phyloP scores from a whole-genome alignment of 2,113 vertebrate genomes.

The Coracopsis vasa region DNA sequence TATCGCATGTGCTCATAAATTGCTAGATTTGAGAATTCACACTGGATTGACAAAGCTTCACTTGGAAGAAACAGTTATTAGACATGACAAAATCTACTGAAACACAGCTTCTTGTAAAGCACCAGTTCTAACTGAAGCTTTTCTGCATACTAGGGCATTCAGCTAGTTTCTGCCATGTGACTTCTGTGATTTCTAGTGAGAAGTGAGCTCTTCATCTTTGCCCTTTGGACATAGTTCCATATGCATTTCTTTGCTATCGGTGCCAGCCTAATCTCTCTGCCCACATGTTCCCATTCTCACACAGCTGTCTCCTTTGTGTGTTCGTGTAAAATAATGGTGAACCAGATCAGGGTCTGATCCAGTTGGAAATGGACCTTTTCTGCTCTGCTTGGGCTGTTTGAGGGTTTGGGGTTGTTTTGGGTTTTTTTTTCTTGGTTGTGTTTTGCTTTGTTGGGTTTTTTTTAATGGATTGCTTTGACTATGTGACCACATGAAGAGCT shows the following conservation, averaged over 20 bases:
- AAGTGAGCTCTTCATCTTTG: constrained; percentile 34
- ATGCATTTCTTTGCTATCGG: background rate
- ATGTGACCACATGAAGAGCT: background rate
- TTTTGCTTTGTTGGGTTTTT: background rate
- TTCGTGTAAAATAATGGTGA: background rate
- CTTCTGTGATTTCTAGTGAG: background rate
- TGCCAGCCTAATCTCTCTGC: background rate
- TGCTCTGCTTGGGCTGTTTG: background rate
- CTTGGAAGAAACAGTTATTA: background rate
- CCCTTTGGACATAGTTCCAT: constrained; percentile 32
- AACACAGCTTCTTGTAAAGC: background rate
- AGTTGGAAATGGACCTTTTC: background rate
- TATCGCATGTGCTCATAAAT: background rate
- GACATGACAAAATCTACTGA: background rate
- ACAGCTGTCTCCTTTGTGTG: background rate
- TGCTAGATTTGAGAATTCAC: background rate
- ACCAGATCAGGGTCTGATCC: background rate
- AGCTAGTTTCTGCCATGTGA: background rate
- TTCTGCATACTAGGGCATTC: background rate
- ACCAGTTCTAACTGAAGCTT: background rate
- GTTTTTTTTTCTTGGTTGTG: background rate
- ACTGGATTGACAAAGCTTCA: background rate
- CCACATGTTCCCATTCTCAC: background rate
- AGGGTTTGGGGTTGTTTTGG: background rate
- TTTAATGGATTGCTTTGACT: background rate